Base-by-base conservation (phyloP, 2,113 vertebrate species). In the Papio anubis region DNA sequence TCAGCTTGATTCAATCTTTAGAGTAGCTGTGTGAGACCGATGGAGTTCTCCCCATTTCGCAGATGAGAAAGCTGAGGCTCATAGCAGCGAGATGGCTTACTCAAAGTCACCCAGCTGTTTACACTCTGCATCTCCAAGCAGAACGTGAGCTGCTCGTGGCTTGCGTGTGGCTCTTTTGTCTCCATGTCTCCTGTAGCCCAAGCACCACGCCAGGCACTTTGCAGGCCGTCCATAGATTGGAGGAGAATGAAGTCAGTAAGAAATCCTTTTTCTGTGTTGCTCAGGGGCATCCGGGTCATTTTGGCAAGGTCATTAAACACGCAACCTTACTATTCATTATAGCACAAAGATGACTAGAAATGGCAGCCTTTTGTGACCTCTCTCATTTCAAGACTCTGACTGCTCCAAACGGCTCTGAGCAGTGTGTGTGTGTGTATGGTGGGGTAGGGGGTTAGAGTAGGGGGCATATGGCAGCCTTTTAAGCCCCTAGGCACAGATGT, bases 141-240 rank as follows among this genome's bases (percentile, higher is more conserved):
- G 32, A 30, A 40, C 0, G 0, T 2, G 78, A 75, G 78, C 45
- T 10, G 45, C 43, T 64, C 59, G 5, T 3, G 4, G 61, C 9
- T 3, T 4, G 35, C 0, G 1, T 0, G 12, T 38, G 30, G 14
- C 43, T 83, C 30, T 30, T 66, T 20, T 13, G 7, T 9, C 17
- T 7, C 80, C 5, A 0, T 0, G 23, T 16, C 30, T 25, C 64
- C 8, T 4, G 1, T 20, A 11, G 48, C 27, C 30, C 21, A 2
- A 23, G 55, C 17, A 18, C 4, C 1, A 18, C 0, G 9, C 27
- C 4, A 7, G 73, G 23, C 32, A 50, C 35, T 40, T 17, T 57
- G 38, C 76, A 20, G 61, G 21, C 17, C 25, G 57, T 35, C n/a
- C 35, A 1, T 6, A 32, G 21, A 20, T 32, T 61, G 1, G 8